A percentile compares a stretch with the other conserved stretches of the same genome.
phyloP scores from a whole-genome alignment of 37 sponge, comb jelly and placozoan genomes.

The Oopsacas minuta region DNA sequence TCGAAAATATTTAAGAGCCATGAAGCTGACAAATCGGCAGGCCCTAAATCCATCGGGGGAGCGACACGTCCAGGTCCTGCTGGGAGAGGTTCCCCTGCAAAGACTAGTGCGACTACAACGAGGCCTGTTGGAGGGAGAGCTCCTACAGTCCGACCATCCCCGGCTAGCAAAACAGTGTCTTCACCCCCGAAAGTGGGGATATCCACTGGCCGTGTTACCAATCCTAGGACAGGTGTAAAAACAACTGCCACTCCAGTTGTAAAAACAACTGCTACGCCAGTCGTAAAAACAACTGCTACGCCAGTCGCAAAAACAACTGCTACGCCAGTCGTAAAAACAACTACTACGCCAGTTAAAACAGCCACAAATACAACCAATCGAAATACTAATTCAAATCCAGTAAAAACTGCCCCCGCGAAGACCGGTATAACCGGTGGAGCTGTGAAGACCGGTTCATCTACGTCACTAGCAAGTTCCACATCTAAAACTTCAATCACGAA shows the following conservation, averaged over 20 bases:
- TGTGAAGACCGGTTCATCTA: not conserved
- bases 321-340: not conserved
- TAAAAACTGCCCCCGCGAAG: not conserved
- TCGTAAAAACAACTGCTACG: not conserved
- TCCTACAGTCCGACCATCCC: not conserved
- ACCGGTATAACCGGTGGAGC: not conserved
- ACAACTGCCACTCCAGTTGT: not conserved
- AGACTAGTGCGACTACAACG: not conserved
- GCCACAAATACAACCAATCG: not conserved
- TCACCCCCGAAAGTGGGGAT: not conserved
- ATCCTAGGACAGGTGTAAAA: not conserved
- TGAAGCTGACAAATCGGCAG: not conserved
- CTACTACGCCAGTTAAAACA: not conserved
- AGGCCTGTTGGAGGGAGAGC: not conserved
- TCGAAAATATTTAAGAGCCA: not conserved
- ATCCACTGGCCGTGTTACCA: not conserved
- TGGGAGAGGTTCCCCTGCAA: not conserved
- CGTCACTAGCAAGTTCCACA: not conserved
- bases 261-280: not conserved
- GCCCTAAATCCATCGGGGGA: not conserved
- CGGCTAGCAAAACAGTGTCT: not conserved
- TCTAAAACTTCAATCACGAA: not conserved
- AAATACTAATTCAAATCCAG: not conserved
- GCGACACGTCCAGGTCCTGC: not conserved
- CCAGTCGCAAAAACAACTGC: not conserved